A percentile compares a stretch with the other conserved stretches of the same genome.
Evolutionary conservation across 2,113 vertebrate species (phyloP).

Genomic region (Bucco capensis): DNA sequence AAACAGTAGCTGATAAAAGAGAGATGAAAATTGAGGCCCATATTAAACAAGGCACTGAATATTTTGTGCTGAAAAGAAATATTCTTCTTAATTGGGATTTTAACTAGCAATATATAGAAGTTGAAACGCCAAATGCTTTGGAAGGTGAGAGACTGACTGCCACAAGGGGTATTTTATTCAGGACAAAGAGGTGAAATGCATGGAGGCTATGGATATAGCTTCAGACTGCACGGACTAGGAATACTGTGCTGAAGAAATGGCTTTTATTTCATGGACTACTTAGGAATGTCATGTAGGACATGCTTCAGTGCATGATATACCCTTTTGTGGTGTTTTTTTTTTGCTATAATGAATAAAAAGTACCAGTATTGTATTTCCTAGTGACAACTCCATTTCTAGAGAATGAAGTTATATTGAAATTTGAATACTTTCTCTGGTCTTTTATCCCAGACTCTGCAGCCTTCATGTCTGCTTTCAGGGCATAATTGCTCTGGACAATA

Average conservation of each 20-base stretch:
- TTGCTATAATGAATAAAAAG: slow-evolving; percentile 41
- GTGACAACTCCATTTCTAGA: slow-evolving; percentile 28
- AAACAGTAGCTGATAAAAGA: not conserved
- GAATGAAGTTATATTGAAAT: slow-evolving; percentile 14
- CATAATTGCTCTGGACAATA: slow-evolving; percentile 41
- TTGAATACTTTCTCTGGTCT: slow-evolving; percentile 3
- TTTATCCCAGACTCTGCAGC: not conserved
- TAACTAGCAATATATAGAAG: not conserved
- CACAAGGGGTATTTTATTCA: not conserved
- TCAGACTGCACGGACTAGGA: not conserved
- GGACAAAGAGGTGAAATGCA: not conserved
- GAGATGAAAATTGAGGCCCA: not conserved
- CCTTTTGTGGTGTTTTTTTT: not conserved
- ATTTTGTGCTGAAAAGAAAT: not conserved
- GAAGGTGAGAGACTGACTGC: not conserved
- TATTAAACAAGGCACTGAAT: not conserved
- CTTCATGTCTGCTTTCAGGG: slow-evolving; percentile 46
- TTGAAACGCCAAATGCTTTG: not conserved
- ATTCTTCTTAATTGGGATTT: not conserved
- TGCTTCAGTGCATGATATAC: not conserved
- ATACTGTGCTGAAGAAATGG: not conserved
- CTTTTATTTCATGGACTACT: not conserved
- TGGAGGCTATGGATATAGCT: not conserved
- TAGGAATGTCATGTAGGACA: not conserved
- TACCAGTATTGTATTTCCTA: slow-evolving; percentile 47